Percentiles rank a stretch among this genome's conserved stretches.
Evolutionary conservation across 2,888 invertebrate genomes (phyloP).

Genomic region (Mayetiola destructor): DNA sequence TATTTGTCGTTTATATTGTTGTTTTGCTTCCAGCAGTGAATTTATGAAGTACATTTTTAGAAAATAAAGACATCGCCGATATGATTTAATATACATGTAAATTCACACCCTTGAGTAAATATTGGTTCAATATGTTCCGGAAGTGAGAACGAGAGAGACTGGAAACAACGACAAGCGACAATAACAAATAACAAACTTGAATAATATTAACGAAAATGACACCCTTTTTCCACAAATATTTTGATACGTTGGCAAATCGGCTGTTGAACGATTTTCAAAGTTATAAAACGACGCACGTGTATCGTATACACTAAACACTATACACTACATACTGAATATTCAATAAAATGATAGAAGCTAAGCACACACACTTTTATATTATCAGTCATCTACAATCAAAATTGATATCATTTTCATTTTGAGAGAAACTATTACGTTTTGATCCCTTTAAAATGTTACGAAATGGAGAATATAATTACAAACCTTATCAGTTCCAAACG

Average conservation of each 20-base stretch:
- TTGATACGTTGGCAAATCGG: background rate
- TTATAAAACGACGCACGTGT: background rate
- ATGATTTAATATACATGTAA: conserved; percentile 17
- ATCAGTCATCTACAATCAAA: no score
- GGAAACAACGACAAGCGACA: background rate
- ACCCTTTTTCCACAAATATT: conserved; percentile 16
- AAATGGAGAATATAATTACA: no score
- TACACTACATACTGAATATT: no score
- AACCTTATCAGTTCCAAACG: no score
- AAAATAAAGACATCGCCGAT: conserved; percentile 10
- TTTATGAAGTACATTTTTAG: background rate
- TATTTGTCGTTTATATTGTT: no score
- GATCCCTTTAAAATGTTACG: no score
- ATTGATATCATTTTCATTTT: no score
- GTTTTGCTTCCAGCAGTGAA: background rate
- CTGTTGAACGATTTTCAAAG: no score
- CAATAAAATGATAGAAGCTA: no score
- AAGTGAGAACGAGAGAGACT: background rate
- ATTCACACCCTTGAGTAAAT: conserved; percentile 17
- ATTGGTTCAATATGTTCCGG: conserved; percentile 8
- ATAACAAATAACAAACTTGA: background rate
- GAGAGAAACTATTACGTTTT: no score
- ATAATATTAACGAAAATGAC: conserved; percentile 14
- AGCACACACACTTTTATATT: no score
- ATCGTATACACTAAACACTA: background rate